A percentile compares a stretch with the other conserved stretches of the same genome.
Evolutionary conservation across 2,797 vertebrate species (phyloP).

Genomic region (Hirundo rustica): DNA sequence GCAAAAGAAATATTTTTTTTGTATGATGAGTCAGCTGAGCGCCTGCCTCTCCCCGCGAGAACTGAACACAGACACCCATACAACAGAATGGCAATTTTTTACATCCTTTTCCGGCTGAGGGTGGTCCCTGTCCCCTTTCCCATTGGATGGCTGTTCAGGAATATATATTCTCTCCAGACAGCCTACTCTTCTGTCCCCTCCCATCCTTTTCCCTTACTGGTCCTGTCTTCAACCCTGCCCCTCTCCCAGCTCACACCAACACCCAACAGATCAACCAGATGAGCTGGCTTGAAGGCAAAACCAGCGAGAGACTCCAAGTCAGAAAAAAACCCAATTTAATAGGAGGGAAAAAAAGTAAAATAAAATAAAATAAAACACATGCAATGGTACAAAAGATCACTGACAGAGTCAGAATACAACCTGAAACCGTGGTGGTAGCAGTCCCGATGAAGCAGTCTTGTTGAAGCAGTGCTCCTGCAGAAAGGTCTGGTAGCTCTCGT

Average conservation of each 20-base stretch:
- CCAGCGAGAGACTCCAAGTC: too few species aligned
- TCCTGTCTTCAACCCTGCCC: accelerated
- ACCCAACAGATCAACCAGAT: not conserved
- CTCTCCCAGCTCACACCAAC: accelerated
- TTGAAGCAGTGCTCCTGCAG: too few species aligned
- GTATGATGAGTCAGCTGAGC: accelerated
- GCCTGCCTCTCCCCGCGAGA: accelerated
- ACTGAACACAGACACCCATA: accelerated
- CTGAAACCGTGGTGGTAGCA: too few species aligned
- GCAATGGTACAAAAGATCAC: too few species aligned
- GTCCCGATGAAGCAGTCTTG: too few species aligned
- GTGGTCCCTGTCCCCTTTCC: not conserved
- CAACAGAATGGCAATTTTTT: not conserved
- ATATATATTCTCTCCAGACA: accelerated
- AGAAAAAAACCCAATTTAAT: too few species aligned
- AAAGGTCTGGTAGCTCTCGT: too few species aligned
- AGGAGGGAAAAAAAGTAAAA: too few species aligned
- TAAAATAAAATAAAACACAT: too few species aligned
- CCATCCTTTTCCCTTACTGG: not conserved
- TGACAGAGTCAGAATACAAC: too few species aligned
- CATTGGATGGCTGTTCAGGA: not conserved
- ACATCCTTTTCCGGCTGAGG: accelerated
- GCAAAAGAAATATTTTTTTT: not conserved
- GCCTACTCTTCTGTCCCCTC: not conserved
- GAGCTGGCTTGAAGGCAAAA: too few species aligned